These are phyloP conservation scores for Hemistola chrysoprasaria DNA, from an alignment of 2,888 invertebrate genomes.

Conservation along the genomic window DNA sequence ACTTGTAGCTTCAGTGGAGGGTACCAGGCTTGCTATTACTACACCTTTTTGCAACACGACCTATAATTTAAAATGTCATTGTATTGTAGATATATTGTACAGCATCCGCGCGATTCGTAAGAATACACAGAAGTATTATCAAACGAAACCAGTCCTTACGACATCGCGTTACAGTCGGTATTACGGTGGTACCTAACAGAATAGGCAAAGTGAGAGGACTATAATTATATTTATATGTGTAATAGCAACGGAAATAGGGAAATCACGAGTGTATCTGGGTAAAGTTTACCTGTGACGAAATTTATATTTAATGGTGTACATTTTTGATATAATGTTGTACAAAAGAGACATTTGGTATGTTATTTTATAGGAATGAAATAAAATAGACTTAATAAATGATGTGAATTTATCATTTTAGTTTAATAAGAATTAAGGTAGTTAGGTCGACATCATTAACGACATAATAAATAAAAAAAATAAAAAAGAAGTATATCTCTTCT, in stretches of 20 bases:
- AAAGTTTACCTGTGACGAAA: constrained; percentile 80
- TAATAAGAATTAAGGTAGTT: background rate
- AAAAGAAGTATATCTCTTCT: too few species aligned
- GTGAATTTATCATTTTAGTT: constrained; percentile 42
- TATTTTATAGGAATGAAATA: constrained; percentile 84
- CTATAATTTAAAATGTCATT: too few species aligned
- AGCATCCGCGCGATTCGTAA: constrained; percentile 47
- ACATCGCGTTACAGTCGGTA: constrained; percentile 30
- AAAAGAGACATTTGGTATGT: constrained; percentile 84
- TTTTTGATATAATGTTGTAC: constrained; percentile 83
- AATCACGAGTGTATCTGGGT: constrained; percentile 72
- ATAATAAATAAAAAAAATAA: background rate
- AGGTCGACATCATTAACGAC: too few species aligned
- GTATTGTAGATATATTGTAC: constrained; percentile 49
- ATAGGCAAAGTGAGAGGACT: constrained; percentile 69
- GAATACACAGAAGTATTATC: constrained; percentile 33
- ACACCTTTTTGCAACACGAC: too few species aligned
- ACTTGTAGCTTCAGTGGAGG: too few species aligned
- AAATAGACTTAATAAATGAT: constrained; percentile 79
- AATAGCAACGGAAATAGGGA: constrained; percentile 33
- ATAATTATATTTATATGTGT: constrained; percentile 69
- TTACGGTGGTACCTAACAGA: constrained; percentile 60
- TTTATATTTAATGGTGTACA: constrained; percentile 83
- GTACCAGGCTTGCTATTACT: too few species aligned
- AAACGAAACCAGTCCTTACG: constrained; percentile 29